A percentile compares a stretch with the other conserved stretches of the same genome.
Conservation (phyloP, 2,888 invertebrate species). For the Drosophila siamana region DNA sequence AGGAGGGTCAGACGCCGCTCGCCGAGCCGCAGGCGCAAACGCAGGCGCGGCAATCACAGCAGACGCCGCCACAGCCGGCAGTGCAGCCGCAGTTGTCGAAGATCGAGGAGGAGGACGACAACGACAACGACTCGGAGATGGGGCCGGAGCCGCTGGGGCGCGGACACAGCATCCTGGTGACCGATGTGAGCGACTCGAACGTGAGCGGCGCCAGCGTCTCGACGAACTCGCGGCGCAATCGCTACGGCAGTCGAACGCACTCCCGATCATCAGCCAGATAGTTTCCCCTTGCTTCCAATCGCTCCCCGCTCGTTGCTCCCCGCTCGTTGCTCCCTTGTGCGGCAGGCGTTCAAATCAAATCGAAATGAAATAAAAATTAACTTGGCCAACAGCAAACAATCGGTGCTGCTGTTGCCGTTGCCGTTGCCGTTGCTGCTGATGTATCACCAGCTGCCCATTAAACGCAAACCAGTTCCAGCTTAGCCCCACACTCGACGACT, state of each 20-base stretch:
- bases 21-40: not conserved
- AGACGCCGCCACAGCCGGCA: too few species aligned
- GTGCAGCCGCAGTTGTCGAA: too few species aligned
- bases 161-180: not conserved
- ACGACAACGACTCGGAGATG: too few species aligned
- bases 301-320: too few species aligned
- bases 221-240: not conserved
- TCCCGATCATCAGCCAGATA: not conserved
- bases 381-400: slow-evolving; percentile 39
- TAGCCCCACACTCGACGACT: slow-evolving; percentile 32
- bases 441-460: slow-evolving; percentile 66
- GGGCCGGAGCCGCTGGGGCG: not conserved
- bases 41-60: too few species aligned
- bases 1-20: not conserved
- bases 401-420: too few species aligned
- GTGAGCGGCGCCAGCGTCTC: slow-evolving; percentile 21
- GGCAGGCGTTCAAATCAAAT: slow-evolving; percentile 16
- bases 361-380: slow-evolving; percentile 36
- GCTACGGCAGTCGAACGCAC: not conserved
- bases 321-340: too few species aligned
- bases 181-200: not conserved
- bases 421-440: slow-evolving; percentile 36
- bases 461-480: slow-evolving; percentile 51
- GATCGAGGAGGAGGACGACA: too few species aligned
- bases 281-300: too few species aligned